Percentiles rank a stretch among this genome's conserved stretches.
Evolutionary conservation across 2,888 invertebrate species (phyloP).

Genomic region (Brachyopa scutellaris): DNA sequence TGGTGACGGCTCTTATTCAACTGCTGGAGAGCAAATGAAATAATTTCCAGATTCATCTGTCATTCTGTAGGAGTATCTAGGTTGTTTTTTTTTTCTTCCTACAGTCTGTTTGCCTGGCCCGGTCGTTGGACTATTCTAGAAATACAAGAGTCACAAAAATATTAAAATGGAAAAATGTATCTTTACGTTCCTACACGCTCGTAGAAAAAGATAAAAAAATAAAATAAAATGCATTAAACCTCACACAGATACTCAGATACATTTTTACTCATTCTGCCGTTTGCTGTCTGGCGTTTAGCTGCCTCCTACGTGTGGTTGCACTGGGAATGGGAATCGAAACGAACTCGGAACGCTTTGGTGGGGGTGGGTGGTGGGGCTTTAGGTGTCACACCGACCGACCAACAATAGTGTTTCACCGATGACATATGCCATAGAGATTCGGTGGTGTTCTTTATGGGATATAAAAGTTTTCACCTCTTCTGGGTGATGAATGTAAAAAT

Average conservation of each 20-base stretch:
- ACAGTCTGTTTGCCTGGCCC: constrained; percentile 58
- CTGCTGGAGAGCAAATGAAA: constrained; percentile 59
- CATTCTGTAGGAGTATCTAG: constrained; percentile 62
- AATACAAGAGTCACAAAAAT: constrained; percentile 61
- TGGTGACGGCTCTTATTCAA: constrained; percentile 48
- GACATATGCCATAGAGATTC: constrained; percentile 26
- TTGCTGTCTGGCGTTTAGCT: constrained; percentile 4
- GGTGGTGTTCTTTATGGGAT: constrained; percentile 7
- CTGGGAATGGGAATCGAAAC: not conserved
- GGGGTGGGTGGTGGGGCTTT: not conserved
- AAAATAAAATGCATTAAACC: constrained; percentile 39
- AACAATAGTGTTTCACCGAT: constrained; percentile 10
- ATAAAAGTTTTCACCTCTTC: constrained; percentile 47
- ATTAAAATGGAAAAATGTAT: constrained; percentile 36
- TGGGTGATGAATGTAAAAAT: constrained; percentile 47
- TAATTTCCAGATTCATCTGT: constrained; percentile 69
- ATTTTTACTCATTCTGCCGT: constrained; percentile 1
- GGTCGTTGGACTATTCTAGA: constrained; percentile 68
- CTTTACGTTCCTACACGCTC: not conserved
- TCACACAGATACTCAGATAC: constrained; percentile 28
- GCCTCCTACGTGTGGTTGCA: not conserved
- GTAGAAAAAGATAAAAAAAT: constrained; percentile 28
- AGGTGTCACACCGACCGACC: constrained; percentile 1
- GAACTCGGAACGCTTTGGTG: too few relatives aligned
- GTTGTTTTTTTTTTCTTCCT: not conserved